phyloP scores from a whole-genome alignment of 2,888 invertebrate species.

The Eubasilissa splendida region DNA sequence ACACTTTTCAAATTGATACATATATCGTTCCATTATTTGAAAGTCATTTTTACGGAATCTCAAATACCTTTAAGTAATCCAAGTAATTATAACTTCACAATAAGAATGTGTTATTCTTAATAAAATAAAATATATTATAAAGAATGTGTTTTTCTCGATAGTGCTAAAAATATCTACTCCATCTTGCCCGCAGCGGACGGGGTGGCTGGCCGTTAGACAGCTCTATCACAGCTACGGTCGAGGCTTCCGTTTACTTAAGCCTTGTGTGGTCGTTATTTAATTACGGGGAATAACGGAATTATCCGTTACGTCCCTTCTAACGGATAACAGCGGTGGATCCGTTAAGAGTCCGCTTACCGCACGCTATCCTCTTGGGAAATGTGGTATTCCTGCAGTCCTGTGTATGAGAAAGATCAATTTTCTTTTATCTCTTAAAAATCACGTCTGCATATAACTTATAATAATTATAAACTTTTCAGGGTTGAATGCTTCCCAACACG shows the following conservation, averaged over 20 bases:
- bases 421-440: conserved; percentile 5
- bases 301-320: conserved; percentile 45
- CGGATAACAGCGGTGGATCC: conserved; percentile 45
- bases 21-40: no score
- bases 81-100: no score
- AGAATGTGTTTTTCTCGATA: neutral
- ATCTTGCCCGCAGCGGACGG: neutral
- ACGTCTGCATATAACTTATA: neutral
- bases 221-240: conserved; percentile 18
- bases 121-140: neutral
- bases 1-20: no score
- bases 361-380: conserved; percentile 14
- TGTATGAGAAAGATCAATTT: neutral
- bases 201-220: conserved; percentile 1
- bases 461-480: no score
- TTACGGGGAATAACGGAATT: conserved; percentile 53
- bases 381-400: neutral
- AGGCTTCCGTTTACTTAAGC: conserved; percentile 44
- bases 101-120: no score
- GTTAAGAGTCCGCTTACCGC: conserved; percentile 44
- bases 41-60: no score
- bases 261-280: conserved; percentile 52
- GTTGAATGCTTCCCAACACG: no score
- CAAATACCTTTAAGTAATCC: no score
- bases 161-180: neutral